A percentile compares a stretch with the other conserved stretches of the same genome.
Evolutionary conservation across 2,888 invertebrate species (phyloP).

Genomic region (Ceraclea dissimilis): DNA sequence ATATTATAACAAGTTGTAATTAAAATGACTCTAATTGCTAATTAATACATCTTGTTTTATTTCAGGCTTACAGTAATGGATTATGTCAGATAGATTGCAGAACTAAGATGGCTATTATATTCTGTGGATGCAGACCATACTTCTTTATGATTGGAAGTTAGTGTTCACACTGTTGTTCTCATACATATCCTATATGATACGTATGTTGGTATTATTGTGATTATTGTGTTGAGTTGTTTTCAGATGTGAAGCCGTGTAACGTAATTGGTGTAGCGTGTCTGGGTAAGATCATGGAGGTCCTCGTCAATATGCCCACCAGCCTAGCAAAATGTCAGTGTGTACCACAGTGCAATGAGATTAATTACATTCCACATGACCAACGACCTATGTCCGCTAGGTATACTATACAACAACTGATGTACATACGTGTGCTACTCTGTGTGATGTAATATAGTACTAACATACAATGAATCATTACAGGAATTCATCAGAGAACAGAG

Average conservation of each 20-base stretch:
- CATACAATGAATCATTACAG: conserved; percentile 3
- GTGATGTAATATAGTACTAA: too few species aligned
- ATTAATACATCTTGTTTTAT: background rate
- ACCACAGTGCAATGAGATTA: conserved; percentile 46
- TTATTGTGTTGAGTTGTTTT: conserved; percentile 5
- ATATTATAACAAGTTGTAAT: background rate
- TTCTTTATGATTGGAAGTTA: conserved; percentile 45
- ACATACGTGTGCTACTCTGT: too few species aligned
- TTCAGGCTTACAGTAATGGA: conserved; percentile 47
- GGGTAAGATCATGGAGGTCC: conserved; percentile 44
- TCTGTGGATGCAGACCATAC: conserved; percentile 48
- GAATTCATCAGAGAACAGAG: conserved; percentile 25
- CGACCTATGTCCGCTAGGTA: conserved; percentile 46
- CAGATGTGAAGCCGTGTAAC: conserved; percentile 47
- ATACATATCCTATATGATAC: too few species aligned
- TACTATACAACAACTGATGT: too few species aligned
- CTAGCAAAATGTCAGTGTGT: conserved; percentile 45
- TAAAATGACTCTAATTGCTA: background rate
- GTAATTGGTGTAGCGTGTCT: conserved; percentile 49
- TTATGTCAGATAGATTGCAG: conserved; percentile 50
- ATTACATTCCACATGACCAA: conserved; percentile 46
- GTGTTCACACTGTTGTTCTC: background rate
- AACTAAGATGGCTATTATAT: conserved; percentile 42
- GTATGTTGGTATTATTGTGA: too few species aligned
- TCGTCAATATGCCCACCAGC: conserved; percentile 46